phyloP scores from a whole-genome alignment of 2,888 invertebrate species.

The Yponomeuta plumbellus region DNA sequence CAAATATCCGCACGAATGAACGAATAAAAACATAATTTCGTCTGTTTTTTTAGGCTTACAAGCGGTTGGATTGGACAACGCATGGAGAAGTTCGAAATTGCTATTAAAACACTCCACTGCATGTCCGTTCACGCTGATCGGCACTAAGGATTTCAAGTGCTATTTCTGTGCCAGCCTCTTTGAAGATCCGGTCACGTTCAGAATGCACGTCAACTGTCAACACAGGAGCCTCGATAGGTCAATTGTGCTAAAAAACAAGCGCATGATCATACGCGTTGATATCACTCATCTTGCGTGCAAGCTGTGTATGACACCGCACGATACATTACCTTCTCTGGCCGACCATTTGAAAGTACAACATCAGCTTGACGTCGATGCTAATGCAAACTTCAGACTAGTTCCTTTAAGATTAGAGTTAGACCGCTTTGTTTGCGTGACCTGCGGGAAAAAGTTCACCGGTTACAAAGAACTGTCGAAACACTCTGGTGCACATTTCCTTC shows the following conservation, averaged over 20 bases:
- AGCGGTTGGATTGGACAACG: neutral
- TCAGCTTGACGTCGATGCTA: conserved; percentile 22
- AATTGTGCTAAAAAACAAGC: neutral
- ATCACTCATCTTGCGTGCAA: conserved; percentile 8
- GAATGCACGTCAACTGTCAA: neutral
- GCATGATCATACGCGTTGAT: conserved; percentile 5
- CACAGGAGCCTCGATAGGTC: conserved; percentile 2
- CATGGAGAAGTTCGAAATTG: conserved; percentile 5
- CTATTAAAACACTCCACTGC: conserved; percentile 9
- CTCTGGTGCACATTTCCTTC: conserved; percentile 15
- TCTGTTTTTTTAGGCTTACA: conserved; percentile 11
- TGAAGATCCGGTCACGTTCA: neutral
- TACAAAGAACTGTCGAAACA: conserved; percentile 12
- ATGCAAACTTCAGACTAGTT: conserved; percentile 21
- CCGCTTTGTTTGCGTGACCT: conserved; percentile 13
- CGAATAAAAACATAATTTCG: conserved; percentile 4
- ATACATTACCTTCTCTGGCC: conserved; percentile 26
- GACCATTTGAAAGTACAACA: conserved; percentile 30
- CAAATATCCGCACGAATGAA: neutral
- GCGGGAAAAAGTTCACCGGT: conserved; percentile 12
- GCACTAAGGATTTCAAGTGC: conserved; percentile 1
- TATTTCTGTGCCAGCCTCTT: conserved; percentile 3
- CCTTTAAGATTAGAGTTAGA: conserved; percentile 6
- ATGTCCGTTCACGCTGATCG: conserved; percentile 4
- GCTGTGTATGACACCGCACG: conserved; percentile 16